These are phyloP conservation scores for Pelodytes ibericus DNA, from an alignment of 2,797 vertebrate genomes.

Conservation along the genomic window DNA sequence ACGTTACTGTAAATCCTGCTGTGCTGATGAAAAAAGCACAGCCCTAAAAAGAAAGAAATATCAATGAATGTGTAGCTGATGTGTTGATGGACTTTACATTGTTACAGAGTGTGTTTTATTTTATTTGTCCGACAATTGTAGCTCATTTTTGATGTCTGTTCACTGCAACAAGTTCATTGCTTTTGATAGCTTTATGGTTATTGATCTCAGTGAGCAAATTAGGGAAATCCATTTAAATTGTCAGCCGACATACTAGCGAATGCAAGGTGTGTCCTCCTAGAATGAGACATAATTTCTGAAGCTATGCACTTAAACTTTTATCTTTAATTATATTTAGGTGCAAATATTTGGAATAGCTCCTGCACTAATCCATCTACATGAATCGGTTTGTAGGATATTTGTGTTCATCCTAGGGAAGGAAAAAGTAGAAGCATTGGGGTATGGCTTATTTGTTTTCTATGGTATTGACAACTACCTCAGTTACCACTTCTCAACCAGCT, in stretches of 20 bases:
- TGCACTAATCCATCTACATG: too few species aligned
- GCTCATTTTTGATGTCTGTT: slow-evolving; percentile 8
- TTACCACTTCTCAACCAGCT: too few species aligned
- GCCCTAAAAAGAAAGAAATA: slow-evolving; percentile 14
- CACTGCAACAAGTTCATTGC: slow-evolving; percentile 9
- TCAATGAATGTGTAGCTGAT: slow-evolving; percentile 21
- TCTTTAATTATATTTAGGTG: too few species aligned
- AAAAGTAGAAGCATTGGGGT: too few species aligned
- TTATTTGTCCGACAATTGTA: slow-evolving; percentile 18
- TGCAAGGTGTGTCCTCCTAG: too few species aligned
- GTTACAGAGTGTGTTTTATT: slow-evolving; percentile 7
- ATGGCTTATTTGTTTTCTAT: too few species aligned
- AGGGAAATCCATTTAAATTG: slow-evolving; percentile 30
- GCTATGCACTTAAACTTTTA: too few species aligned
- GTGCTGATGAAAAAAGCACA: neutral
- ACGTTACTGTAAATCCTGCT: slow-evolving; percentile 1
- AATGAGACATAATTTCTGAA: too few species aligned
- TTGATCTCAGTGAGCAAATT: slow-evolving; percentile 29
- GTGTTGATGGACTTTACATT: slow-evolving; percentile 19
- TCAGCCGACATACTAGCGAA: slow-evolving; percentile 12
- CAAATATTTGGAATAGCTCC: too few species aligned
- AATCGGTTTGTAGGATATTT: too few species aligned
- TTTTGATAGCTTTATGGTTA: slow-evolving; percentile 32
- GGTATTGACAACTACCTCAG: too few species aligned
- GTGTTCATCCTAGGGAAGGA: too few species aligned